Evolutionary conservation across 2,888 invertebrate genomes (phyloP), one percentile per base, ranked within the genome.

Genomic region (Coenonympha arcania): DNA sequence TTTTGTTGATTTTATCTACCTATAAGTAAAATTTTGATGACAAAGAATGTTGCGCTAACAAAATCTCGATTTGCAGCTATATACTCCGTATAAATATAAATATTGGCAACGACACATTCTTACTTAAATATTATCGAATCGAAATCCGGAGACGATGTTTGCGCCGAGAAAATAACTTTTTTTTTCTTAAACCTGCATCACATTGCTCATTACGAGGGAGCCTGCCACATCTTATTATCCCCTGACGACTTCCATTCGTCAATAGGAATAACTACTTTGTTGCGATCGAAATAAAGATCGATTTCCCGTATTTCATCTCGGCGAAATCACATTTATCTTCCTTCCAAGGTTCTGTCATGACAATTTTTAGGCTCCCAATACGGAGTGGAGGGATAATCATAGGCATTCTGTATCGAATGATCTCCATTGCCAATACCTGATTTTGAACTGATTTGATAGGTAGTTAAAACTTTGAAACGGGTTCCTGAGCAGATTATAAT

Each of bases 361-460:
- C 67, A 69, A 71, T 71, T 72, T 76, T 76, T 68, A 71, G 70
- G 68, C 64, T 68, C 70, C 71, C 66, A 68, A 73, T 73, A 74
- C 67, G 70, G 69, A 66, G 62, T 68, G 62, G 61, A 57, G 56
- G 63, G 73, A 73, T 81, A 82, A 83, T 79, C 78, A 81, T 80
- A 80, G 79, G 65, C 67, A 76, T 79, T 76, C 65, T 57, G 69
- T 68, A 67, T 60, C 61, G 58, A 66, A 75, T 71, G 76, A 75
- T 77, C 69, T 74, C 66, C 71, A 81, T 81, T 78, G 31, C 26
- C 19, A 18, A 79, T 76, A 42, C 6, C 9, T 30, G 24, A 30
- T 42, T 30, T 13, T 11, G 76, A 74, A 71, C 70, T n/a, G 62
- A 26, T 40, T 24, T 18, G 15, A 36, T 36, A 36, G 18, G 18